These are phyloP conservation scores for Balanococcus diminutus DNA, from an alignment of 2,888 invertebrate genomes.

Conservation along the genomic window DNA sequence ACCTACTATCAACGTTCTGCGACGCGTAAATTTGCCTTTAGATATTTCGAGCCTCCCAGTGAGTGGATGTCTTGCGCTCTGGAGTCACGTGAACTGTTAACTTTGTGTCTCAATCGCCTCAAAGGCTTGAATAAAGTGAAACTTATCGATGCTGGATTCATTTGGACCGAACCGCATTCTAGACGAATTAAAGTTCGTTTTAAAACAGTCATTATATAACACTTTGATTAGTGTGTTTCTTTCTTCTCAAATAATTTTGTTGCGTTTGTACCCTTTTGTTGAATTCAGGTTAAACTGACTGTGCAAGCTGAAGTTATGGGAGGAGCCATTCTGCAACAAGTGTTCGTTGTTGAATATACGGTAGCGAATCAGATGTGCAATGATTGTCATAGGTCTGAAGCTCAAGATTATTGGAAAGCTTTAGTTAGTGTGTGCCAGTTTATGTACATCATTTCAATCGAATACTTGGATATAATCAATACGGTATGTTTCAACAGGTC, in stretches of 20 bases:
- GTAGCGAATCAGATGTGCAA: constrained; percentile 95
- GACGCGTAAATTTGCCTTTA: constrained; percentile 59
- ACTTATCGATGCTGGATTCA: constrained; percentile 92
- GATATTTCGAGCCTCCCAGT: constrained; percentile 88
- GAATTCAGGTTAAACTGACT: constrained; percentile 77
- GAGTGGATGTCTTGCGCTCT: constrained; percentile 85
- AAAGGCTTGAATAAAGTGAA: constrained; percentile 89
- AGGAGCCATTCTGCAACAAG: constrained; percentile 90
- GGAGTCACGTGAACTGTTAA: constrained; percentile 89
- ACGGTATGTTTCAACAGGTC: constrained; percentile 60
- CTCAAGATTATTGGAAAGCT: constrained; percentile 97
- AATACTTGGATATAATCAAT: not conserved
- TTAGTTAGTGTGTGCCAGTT: constrained; percentile 63
- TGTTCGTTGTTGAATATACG: constrained; percentile 92
- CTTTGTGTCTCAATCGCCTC: constrained; percentile 88
- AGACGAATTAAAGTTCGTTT: constrained; percentile 86
- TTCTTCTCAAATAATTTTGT: not conserved
- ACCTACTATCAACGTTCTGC: no score
- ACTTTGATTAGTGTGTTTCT: no score
- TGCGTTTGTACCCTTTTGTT: not conserved
- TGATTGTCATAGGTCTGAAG: constrained; percentile 95
- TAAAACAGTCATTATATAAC: no score
- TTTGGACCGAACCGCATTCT: constrained; percentile 99
- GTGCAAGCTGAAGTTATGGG: constrained; percentile 94
- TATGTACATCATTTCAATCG: not conserved